Conservation (phyloP, 1,140 invertebrate species). For the Neelides sp. region DNA sequence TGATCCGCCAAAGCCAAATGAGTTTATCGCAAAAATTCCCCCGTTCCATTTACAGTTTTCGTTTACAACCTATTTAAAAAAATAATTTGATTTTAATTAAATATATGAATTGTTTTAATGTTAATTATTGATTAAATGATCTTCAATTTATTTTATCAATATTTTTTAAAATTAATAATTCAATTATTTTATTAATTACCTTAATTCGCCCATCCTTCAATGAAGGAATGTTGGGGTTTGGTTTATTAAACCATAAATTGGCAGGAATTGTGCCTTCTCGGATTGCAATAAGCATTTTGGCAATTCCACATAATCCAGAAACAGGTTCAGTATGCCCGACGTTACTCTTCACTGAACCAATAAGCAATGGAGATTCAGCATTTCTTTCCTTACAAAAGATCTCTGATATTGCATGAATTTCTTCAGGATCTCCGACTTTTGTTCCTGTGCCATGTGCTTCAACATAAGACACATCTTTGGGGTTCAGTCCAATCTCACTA, state of each 20-base stretch:
- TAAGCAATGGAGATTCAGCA: conserved; percentile 48
- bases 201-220: conserved; percentile 49
- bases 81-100: neutral
- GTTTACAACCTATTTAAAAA: conserved; percentile 26
- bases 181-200: conserved; percentile 28
- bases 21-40: conserved; percentile 42
- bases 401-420: conserved; percentile 69
- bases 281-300: conserved; percentile 56
- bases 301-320: conserved; percentile 66
- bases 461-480: conserved; percentile 57
- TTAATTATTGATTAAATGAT: neutral
- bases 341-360: conserved; percentile 88
- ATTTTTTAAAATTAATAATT: neutral
- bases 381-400: conserved; percentile 57
- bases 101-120: neutral
- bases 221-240: conserved; percentile 51
- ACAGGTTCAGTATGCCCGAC: conserved; percentile 84
- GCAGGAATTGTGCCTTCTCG: conserved; percentile 41
- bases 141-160: neutral
- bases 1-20: conserved; percentile 49
- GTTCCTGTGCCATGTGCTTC: too few relatives aligned
- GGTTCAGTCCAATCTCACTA: conserved; percentile 62
- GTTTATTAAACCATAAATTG: conserved; percentile 45
- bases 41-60: conserved; percentile 35
- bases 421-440: conserved; percentile 43